Evolutionary conservation across 2,888 invertebrate genomes (phyloP), one percentile per base, ranked within the genome.

Genomic region (Flabesymbios commensalis): DNA sequence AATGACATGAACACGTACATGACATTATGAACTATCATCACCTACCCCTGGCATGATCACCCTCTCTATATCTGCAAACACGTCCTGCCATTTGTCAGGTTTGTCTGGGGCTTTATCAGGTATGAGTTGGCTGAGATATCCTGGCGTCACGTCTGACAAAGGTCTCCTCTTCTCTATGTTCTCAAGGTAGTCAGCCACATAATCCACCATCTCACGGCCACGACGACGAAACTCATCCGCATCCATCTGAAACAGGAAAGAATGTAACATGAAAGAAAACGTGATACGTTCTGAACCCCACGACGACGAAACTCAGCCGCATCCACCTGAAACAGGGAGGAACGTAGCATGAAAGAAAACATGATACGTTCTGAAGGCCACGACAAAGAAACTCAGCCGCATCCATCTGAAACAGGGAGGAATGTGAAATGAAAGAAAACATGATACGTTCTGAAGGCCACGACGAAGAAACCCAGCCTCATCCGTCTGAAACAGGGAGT

Each of bases 101-200:
- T 70, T 60, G 31, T 73, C 66, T 0, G 79, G 78, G 0, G 78
- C 78, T 26, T 73, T 69, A 39, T 72, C 73, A 1, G 78, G 78
- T 7, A 79, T 68, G 17, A 78, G 69, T 3, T 75, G 64, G 28
- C 71, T 63, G 4, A 65, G 39, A 33, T 56, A 64, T 2, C 67
- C 64, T 2, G 67, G 64, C 45, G 61, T 24, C 5, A 67, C 67
- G 17, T 62, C 43, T 3, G 67, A 14, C 32, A 65, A 26, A n/a
- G 62, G 61, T 28, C 36, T 33, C n/a, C 61, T 47, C 5, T 43
- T 36, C 22, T 31, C n/a, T 19, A 67, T 58, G 31, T 57, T 52
- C 24, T 64, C 59, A 48, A 66, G n/a, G 26, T 67, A 65, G 36
- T 65, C 64, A 2, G 67, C 67, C 17, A 65, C 36, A 24, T 65